Evolutionary conservation across 92 coral and sea anemone genomes (phyloP).

Genomic region (Parazoanthus darwini): DNA sequence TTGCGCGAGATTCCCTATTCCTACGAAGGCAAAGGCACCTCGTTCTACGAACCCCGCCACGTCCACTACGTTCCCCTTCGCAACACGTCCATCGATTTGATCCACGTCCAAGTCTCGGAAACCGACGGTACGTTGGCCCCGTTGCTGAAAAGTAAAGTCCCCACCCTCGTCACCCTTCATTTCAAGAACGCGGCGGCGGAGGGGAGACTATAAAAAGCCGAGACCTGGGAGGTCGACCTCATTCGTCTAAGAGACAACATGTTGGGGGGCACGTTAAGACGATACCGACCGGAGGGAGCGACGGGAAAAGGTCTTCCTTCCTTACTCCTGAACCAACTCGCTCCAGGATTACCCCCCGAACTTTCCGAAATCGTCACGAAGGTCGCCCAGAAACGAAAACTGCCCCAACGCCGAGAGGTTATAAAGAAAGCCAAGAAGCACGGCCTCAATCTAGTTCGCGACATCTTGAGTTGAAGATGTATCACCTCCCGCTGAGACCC

Average conservation of each 20-base stretch:
- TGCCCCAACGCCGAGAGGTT: background rate
- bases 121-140: constrained; percentile 2
- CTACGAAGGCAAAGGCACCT: background rate
- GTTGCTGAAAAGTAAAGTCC: background rate
- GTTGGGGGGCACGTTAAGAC: constrained; percentile 13
- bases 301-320: background rate
- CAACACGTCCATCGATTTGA: background rate
- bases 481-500: constrained; percentile 3
- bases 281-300: constrained; percentile 6
- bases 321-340: no score
- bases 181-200: background rate
- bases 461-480: constrained; percentile 6
- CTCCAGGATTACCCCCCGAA: no score
- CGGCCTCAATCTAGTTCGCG: constrained; percentile 4
- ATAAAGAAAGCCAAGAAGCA: constrained; percentile 20
- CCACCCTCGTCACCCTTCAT: constrained; percentile 2
- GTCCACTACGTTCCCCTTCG: background rate
- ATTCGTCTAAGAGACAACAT: background rate
- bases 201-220: constrained; percentile 11
- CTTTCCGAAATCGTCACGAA: no score
- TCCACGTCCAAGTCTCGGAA: background rate
- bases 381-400: constrained; percentile 2
- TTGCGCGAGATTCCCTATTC: background rate
- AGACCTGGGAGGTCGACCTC: constrained; percentile 4
- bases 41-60: constrained; percentile 2